These are phyloP conservation scores for Eulemur rufifrons DNA, from an alignment of 2,113 vertebrate genomes.

Conservation along the genomic window DNA sequence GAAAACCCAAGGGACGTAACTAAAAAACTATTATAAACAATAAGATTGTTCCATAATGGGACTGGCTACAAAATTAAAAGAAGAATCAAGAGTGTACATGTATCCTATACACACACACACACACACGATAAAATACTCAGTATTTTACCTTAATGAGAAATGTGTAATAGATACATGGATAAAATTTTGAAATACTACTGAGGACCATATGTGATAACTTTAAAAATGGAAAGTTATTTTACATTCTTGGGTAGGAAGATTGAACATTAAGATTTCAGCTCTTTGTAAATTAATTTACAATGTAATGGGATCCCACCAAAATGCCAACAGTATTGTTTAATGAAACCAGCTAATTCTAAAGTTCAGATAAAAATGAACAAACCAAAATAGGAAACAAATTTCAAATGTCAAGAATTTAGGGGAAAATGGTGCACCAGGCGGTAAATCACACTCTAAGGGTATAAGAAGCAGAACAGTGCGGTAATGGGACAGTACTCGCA, in stretches of 20 bases:
- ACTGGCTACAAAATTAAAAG: slow-evolving; percentile 37
- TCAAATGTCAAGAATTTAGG: slow-evolving; percentile 26
- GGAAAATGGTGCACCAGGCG: background rate
- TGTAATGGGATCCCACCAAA: background rate
- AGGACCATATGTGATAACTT: background rate
- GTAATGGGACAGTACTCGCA: background rate
- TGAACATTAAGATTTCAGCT: background rate
- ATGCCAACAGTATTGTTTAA: background rate
- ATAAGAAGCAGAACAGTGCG: background rate
- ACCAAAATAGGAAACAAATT: background rate
- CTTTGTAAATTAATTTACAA: slow-evolving; percentile 10
- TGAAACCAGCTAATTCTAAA: slow-evolving; percentile 28
- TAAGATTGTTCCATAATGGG: background rate
- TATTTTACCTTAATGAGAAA: slow-evolving; percentile 20
- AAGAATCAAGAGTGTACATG: background rate
- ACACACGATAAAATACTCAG: background rate
- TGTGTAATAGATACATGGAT: background rate
- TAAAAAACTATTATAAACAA: slow-evolving; percentile 33
- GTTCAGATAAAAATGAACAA: slow-evolving; percentile 12
- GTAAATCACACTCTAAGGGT: background rate
- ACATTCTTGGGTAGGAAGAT: background rate
- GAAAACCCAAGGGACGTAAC: background rate
- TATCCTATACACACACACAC: background rate
- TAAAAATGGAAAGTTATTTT: background rate
- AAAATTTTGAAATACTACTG: background rate